These are phyloP conservation scores for Ceratosolen solmsi DNA, from an alignment of 1,140 invertebrate genomes.

Conservation along the genomic window DNA sequence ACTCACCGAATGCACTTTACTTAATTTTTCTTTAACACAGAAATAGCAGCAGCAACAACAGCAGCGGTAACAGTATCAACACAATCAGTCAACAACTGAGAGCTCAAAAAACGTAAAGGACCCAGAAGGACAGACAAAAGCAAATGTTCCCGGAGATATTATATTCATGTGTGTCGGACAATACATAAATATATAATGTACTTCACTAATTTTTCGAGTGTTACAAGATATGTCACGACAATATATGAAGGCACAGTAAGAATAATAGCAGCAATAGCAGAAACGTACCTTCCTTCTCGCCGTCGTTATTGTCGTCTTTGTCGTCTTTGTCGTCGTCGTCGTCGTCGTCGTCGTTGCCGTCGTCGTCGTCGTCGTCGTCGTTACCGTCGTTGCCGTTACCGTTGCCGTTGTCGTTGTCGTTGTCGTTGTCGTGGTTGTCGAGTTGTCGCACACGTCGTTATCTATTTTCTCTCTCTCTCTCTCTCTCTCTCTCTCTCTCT, in stretches of 20 bases:
- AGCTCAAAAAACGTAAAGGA: background rate
- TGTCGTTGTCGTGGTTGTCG: background rate
- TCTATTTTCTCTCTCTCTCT: background rate
- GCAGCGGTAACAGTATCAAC: background rate
- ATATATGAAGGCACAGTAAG: background rate
- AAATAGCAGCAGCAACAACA: background rate
- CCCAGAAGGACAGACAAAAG: conserved; percentile 28
- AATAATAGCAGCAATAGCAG: background rate
- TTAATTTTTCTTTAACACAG: background rate
- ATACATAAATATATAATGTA: conserved; percentile 31
- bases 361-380: background rate
- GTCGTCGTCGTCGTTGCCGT: background rate
- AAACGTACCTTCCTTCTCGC: conserved; percentile 9
- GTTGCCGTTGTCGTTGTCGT: background rate
- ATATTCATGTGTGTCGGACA: background rate
- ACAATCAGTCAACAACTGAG: background rate
- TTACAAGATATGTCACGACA: conserved; percentile 22
- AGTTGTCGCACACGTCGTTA: background rate
- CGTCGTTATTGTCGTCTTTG: background rate
- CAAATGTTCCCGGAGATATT: conserved; percentile 28
- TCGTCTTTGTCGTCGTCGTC: background rate
- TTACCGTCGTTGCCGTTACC: background rate
- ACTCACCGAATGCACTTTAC: background rate
- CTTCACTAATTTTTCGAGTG: conserved; percentile 39
- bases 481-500: background rate